Percentiles rank a stretch among this genome's conserved stretches.
Conservation (phyloP, 2,113 vertebrate species). For the Aleadryas rufinucha region DNA sequence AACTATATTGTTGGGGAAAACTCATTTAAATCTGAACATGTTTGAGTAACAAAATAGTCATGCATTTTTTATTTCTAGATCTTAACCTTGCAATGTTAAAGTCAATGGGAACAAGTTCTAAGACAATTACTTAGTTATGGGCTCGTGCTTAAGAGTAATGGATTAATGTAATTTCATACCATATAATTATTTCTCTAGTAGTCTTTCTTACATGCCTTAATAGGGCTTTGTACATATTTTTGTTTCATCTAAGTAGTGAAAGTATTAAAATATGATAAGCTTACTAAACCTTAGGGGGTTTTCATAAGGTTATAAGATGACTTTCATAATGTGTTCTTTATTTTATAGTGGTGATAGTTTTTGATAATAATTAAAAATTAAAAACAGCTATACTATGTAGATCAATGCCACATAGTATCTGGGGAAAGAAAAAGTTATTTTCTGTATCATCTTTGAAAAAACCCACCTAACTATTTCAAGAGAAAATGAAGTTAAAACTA, state of each 20-base stretch:
- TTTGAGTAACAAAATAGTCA: neutral
- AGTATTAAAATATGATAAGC: neutral
- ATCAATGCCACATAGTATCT: neutral
- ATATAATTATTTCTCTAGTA: neutral
- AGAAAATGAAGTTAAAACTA: neutral
- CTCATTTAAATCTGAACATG: neutral
- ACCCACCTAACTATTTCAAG: neutral
- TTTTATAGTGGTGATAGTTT: neutral
- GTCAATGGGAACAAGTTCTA: neutral
- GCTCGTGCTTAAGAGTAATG: neutral
- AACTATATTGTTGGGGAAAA: neutral
- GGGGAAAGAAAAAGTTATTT: neutral
- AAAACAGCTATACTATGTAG: neutral
- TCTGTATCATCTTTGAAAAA: neutral
- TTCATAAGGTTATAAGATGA: neutral
- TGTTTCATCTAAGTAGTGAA: neutral
- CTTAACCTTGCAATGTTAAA: neutral
- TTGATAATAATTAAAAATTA: neutral
- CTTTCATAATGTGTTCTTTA: neutral
- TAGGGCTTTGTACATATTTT: neutral
- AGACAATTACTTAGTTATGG: neutral
- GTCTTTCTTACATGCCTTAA: neutral
- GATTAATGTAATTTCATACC: neutral
- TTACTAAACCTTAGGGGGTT: neutral
- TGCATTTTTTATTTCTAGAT: neutral